Percentiles rank a stretch among this genome's conserved stretches.
Evolutionary conservation across 2,113 vertebrate genomes (phyloP).

Genomic region (Pollimyrus isidori): DNA sequence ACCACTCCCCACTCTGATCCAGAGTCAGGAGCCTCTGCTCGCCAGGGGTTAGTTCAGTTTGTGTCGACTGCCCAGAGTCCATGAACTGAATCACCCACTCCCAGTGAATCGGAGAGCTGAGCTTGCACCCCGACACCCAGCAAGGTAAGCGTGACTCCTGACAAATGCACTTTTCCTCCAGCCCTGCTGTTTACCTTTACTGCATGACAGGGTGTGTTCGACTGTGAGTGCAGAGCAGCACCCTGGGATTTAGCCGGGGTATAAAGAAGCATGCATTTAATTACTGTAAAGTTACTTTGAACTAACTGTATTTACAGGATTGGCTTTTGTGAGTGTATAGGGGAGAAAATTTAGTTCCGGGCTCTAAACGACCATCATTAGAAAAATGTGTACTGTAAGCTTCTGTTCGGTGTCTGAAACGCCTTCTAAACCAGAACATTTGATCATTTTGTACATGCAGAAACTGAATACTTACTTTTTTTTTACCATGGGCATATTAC

Average conservation of each 20-base stretch:
- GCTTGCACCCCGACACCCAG: neutral
- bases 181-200: neutral
- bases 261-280: neutral
- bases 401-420: neutral
- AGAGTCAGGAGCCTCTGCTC: slow-evolving; percentile 24
- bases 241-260: neutral
- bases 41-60: slow-evolving; percentile 45
- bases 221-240: neutral
- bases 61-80: slow-evolving; percentile 70
- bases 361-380: neutral
- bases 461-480: neutral
- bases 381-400: neutral
- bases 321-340: neutral
- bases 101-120: neutral
- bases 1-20: slow-evolving; percentile 6
- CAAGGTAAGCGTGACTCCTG: slow-evolving; percentile 33
- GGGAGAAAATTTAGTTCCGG: neutral
- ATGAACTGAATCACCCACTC: slow-evolving; percentile 27
- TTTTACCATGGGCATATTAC: neutral
- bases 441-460: neutral
- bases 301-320: too few relatives aligned
- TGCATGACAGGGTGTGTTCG: neutral
- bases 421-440: neutral
- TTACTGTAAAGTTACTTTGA: neutral
- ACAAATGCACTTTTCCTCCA: neutral